Base-by-base conservation (phyloP, 2,888 invertebrate species). In the Ctenicera cuprea region DNA sequence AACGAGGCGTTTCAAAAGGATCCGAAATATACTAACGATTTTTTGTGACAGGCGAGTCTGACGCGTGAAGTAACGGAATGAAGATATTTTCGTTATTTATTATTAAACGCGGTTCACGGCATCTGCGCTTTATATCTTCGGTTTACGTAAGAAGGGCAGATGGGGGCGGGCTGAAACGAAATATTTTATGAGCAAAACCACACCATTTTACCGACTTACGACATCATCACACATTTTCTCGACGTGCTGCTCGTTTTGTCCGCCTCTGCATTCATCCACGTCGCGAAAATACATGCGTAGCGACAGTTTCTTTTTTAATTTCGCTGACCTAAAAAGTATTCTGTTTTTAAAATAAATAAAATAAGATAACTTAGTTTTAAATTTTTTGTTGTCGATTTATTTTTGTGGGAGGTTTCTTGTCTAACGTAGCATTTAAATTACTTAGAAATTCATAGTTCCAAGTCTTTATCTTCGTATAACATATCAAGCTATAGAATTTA, bases 1-100 rank as follows among this genome's bases (percentile, higher is more conserved):
- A 83, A 83, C 81, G 78, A 83, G 82, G 83, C 73, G 78, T 75
- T 76, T 78, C 74, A 78, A 81, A 82, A 81, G 81, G 72, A 69
- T 80, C 81, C 80, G 81, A 81, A 74, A 73, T 52, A 80, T 75
- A 76, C 80, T 81, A 79, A 80, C 79, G 78, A 82, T 61, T 81
- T 80, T 80, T 79, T 78, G 77, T 79, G 82, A 81, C 81, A 79
- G 79, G 75, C 80, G 78, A 50, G 62, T 66, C 54, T 33, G 67
- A 73, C 54, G 67, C 54, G 61, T 68, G 45, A 67, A 66, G 16
- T 62, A 68, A 73, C 63, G 76, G 79, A 81, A 82, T 83, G 77
- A 79, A 82, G 82, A 80, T 80, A 82, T 82, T 81, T 81, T 77
- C 77, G 70, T 76, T 81, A 79, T 79, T 81, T 80, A 72, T 65